These are phyloP conservation scores for Crenuchus spilurus DNA, from an alignment of 2,797 vertebrate genomes.

Conservation along the genomic window DNA sequence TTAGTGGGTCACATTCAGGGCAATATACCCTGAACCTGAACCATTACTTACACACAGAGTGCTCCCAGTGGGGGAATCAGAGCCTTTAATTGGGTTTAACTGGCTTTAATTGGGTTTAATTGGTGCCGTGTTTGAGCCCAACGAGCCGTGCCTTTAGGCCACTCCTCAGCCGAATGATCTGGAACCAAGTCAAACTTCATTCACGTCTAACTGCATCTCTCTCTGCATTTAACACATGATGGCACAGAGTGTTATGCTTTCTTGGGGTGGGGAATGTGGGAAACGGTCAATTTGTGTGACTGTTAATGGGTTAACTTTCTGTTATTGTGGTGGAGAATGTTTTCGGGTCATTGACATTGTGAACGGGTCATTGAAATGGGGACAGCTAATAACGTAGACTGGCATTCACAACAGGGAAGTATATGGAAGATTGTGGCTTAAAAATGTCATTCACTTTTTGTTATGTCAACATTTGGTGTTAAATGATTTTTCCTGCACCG, in stretches of 20 bases:
- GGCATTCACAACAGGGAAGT: background rate
- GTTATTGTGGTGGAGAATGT: background rate
- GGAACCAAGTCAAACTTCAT: conserved; percentile 30
- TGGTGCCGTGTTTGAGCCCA: conserved; percentile 31
- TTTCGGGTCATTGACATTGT: background rate
- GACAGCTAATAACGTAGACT: background rate
- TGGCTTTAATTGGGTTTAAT: conserved; percentile 36
- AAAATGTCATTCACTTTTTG: background rate
- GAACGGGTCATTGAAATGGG: background rate
- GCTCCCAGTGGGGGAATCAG: conserved; percentile 12
- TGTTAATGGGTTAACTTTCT: conserved; percentile 4
- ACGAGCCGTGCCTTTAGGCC: conserved; percentile 29
- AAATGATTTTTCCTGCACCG: background rate
- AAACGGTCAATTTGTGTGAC: background rate
- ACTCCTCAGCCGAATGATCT: conserved; percentile 11
- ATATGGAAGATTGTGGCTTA: background rate
- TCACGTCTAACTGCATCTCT: conserved; percentile 1
- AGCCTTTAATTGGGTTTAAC: conserved; percentile 15
- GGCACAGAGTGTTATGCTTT: background rate
- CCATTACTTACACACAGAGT: conserved; percentile 15
- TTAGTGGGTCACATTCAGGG: conserved; percentile 9
- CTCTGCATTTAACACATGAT: background rate
- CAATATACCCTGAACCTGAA: conserved; percentile 11
- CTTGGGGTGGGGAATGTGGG: background rate
- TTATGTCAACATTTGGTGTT: background rate